These are phyloP conservation scores for Glossosoma conforme DNA, from an alignment of 1,140 invertebrate species.

Conservation along the genomic window DNA sequence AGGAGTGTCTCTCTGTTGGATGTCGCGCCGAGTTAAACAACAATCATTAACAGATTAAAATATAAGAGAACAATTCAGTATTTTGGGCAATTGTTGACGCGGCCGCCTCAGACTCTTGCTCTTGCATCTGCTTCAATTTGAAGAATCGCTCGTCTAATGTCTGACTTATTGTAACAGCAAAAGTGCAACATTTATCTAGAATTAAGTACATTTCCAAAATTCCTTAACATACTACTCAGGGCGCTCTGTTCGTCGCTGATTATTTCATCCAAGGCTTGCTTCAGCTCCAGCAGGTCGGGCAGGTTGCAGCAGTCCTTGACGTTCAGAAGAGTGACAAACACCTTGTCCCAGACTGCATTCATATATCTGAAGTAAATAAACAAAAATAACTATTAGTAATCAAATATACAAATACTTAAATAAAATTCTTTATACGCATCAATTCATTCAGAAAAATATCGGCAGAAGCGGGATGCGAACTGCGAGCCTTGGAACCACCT, in stretches of 20 bases:
- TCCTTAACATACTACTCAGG: slow-evolving; percentile 41
- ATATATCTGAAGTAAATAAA: slow-evolving; percentile 63
- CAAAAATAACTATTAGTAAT: too few relatives aligned
- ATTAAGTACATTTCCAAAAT: slow-evolving; percentile 50
- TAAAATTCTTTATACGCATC: too few relatives aligned
- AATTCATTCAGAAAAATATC: too few relatives aligned
- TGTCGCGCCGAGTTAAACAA: not conserved
- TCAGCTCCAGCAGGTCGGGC: slow-evolving; percentile 59
- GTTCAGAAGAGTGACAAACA: slow-evolving; percentile 62
- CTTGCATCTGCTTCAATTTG: not conserved
- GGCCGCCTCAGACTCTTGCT: not conserved
- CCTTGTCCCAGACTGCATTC: slow-evolving; percentile 59
- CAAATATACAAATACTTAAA: too few relatives aligned
- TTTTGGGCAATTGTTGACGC: not conserved
- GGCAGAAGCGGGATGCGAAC: too few relatives aligned
- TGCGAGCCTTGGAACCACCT: too few relatives aligned
- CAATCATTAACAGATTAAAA: not conserved
- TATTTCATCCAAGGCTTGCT: slow-evolving; percentile 56
- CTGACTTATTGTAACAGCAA: not conserved
- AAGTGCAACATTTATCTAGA: slow-evolving; percentile 40
- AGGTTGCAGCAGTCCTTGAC: slow-evolving; percentile 63
- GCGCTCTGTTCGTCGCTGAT: slow-evolving; percentile 46
- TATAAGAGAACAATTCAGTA: not conserved
- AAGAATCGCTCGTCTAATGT: not conserved
- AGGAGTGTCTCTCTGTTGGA: too few relatives aligned